Conservation (phyloP, 2,797 vertebrate species). For the Pelobates cultripes region DNA sequence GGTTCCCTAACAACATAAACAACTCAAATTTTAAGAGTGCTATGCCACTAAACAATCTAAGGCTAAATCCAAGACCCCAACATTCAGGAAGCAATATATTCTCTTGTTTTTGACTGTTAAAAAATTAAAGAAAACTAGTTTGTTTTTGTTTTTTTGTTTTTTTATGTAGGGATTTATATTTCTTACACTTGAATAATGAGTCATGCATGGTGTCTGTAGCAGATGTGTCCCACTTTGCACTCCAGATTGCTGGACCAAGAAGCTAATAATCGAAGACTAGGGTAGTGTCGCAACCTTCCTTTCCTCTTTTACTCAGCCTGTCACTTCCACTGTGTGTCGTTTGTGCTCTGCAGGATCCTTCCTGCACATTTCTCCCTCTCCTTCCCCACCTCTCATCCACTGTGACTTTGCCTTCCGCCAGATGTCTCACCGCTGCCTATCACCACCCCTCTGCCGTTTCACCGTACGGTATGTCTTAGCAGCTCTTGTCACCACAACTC, state of each 20-base stretch:
- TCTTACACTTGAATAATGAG: too few species aligned
- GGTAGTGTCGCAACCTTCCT: background rate
- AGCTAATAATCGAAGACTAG: background rate
- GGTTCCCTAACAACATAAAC: too few species aligned
- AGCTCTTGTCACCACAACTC: conserved; percentile 66
- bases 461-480: conserved; percentile 53
- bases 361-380: conserved; percentile 57
- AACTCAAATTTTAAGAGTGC: too few species aligned
- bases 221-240: background rate
- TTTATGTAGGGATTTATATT: too few species aligned
- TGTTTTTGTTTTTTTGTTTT: too few species aligned
- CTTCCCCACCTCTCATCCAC: background rate
- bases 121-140: too few species aligned
- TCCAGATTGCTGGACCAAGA: conserved; percentile 1
- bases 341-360: conserved; percentile 73
- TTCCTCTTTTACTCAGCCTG: conserved; percentile 9
- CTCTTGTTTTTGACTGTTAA: too few species aligned
- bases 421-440: conserved; percentile 74
- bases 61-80: too few species aligned
- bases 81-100: too few species aligned
- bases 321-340: conserved; percentile 65
- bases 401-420: conserved; percentile 65
- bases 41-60: too few species aligned
- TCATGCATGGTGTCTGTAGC: too few species aligned
- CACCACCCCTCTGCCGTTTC: conserved; percentile 59